Conservation (phyloP, 2,113 vertebrate species). For the Narcine bancroftii region DNA sequence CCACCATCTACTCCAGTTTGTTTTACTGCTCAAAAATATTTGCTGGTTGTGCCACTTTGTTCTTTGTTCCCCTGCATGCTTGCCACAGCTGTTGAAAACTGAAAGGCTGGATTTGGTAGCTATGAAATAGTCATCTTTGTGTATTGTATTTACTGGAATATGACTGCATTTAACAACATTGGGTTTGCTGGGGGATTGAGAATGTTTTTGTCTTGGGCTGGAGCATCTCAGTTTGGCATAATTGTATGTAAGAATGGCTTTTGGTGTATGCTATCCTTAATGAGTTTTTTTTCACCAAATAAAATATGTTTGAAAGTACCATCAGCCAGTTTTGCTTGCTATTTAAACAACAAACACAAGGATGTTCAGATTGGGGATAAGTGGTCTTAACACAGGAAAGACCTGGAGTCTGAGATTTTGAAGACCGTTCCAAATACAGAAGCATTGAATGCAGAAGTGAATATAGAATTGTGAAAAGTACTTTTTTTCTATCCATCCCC, state of each 20-base stretch:
- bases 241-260: background rate
- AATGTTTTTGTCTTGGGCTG: background rate
- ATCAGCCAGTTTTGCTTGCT: too few relatives aligned
- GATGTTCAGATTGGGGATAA: background rate
- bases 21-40: constrained; percentile 9
- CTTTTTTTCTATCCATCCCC: background rate
- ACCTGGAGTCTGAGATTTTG: background rate
- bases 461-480: background rate
- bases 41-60: constrained; percentile 23
- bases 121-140: background rate
- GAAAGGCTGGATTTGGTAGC: background rate
- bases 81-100: constrained; percentile 25
- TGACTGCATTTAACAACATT: constrained; percentile 4
- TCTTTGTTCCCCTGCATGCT: constrained; percentile 35
- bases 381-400: background rate
- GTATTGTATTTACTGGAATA: background rate
- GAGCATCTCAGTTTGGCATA: background rate
- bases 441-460: background rate
- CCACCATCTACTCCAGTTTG: constrained; percentile 21
- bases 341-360: too few relatives aligned
- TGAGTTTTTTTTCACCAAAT: too few relatives aligned
- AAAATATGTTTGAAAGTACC: too few relatives aligned
- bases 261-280: background rate
- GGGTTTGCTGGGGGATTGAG: too few relatives aligned
- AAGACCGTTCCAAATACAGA: background rate